Evolutionary conservation across 2,888 invertebrate species (phyloP), one percentile per base, ranked within the genome.

Genomic region (Halocaridina rubra): DNA sequence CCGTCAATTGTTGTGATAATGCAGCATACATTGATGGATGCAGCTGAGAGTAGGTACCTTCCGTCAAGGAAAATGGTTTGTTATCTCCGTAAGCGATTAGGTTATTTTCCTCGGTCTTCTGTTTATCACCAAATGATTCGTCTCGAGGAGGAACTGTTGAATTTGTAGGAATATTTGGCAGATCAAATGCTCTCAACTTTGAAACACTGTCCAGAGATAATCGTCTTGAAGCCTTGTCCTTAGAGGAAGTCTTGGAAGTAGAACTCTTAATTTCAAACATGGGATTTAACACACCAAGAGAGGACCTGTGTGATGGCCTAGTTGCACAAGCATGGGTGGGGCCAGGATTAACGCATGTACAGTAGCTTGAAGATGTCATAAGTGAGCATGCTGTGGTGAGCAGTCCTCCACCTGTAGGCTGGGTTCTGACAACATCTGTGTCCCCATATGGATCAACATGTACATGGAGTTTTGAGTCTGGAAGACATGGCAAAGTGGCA

Each of bases 241-340:
- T 13, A 29, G 29, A 5, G 22, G 29, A 32, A 59, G 30, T n/a
- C 29, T 57, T 29, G 30, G 10, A 59, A 16, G 76, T 57, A 57
- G 32, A 78, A 8, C 27, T 61, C 30, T 46, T 59, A 19, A 39
- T 46, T 16, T 85, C 85, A 61, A 85, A 85, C 59, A 85, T 32
- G n/a, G 85, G 85, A 59, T 85, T 85, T 19, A 85, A 46, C 24
- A 85, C 74, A 13, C 85, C 85, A n/a, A 72, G 72, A 46, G 77
- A 69, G n/a, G 71, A 71, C 19, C 32, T 69, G 24, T 78, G 71
- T 30, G 81, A 71, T 19, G 33, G 32, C 33, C 85, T 78, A 16
- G 81, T 22, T n/a, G 81, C 81, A 61, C 85, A 85, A 4, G 81
- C 72, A 24, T 81, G 85, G 16, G 33, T 69, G 13, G 67, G 72